phyloP scores from a whole-genome alignment of 2,797 vertebrate species.

The Urophycis tenuis region DNA sequence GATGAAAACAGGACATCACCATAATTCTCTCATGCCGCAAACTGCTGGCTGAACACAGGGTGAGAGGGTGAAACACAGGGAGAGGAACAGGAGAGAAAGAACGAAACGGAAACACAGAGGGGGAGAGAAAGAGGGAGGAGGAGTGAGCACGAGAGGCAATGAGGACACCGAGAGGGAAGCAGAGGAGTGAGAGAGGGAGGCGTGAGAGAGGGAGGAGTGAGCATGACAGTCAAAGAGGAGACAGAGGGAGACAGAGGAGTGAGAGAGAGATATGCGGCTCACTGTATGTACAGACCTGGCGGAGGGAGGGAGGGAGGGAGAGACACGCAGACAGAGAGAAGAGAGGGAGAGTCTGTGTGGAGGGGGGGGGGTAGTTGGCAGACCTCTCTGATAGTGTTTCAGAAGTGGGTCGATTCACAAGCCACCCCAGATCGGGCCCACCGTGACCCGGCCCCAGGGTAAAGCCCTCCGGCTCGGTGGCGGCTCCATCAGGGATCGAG shows the following conservation, averaged over 20 bases:
- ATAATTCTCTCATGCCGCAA: background rate
- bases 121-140: background rate
- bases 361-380: slow-evolving; percentile 29
- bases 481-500: background rate
- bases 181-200: too few species aligned
- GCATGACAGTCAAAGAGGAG: too few species aligned
- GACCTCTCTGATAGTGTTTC: slow-evolving; percentile 26
- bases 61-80: background rate
- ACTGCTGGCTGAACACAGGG: background rate
- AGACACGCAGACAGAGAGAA: too few species aligned
- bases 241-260: too few species aligned
- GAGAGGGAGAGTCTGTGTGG: too few species aligned
- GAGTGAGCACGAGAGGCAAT: too few species aligned
- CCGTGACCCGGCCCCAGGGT: slow-evolving; percentile 12
- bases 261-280: too few species aligned
- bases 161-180: too few species aligned
- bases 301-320: too few species aligned
- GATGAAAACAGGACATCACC: background rate
- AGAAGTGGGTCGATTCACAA: slow-evolving; percentile 42
- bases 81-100: background rate
- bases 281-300: too few species aligned
- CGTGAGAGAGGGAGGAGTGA: too few species aligned
- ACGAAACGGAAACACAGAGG: background rate
- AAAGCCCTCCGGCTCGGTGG: background rate
- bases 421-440: slow-evolving; percentile 17